Percentiles rank a stretch among this genome's conserved stretches.
Conservation (phyloP, 2,797 vertebrate species). For the Coilia nasus region DNA sequence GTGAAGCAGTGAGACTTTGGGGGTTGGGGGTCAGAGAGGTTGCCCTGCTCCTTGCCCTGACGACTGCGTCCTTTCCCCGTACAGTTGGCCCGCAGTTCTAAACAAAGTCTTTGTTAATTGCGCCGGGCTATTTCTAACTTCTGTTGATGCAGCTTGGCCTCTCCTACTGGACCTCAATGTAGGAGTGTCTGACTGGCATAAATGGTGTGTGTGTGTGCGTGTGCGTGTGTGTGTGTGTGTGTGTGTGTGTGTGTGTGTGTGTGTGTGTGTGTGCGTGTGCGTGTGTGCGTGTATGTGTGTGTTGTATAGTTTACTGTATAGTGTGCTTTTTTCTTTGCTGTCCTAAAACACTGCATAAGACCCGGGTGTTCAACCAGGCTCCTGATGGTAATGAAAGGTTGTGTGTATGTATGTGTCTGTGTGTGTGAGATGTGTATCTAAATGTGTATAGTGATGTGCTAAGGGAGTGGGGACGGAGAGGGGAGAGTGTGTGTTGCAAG, state of each 20-base stretch:
- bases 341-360: not conserved
- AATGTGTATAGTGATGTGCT: not conserved
- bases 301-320: not conserved
- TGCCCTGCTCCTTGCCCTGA: conserved; percentile 30
- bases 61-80: conserved; percentile 1
- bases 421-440: conserved; percentile 1
- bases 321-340: not conserved
- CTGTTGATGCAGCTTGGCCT: conserved; percentile 43
- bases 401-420: not conserved
- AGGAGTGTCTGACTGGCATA: not conserved
- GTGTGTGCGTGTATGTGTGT: not conserved
- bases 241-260: conserved; percentile 48
- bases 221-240: conserved; percentile 37
- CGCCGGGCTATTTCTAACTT: conserved; percentile 51
- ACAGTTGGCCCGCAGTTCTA: conserved; percentile 4
- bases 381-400: not conserved
- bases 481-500: not conserved
- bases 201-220: conserved; percentile 26
- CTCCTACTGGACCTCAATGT: not conserved
- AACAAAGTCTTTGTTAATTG: conserved; percentile 38
- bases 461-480: not conserved
- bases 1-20: not conserved
- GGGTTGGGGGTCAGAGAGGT: not conserved
- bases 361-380: not conserved
- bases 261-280: conserved; percentile 24